phyloP scores from a whole-genome alignment of 2,888 invertebrate species.

The Abscondita cerata region DNA sequence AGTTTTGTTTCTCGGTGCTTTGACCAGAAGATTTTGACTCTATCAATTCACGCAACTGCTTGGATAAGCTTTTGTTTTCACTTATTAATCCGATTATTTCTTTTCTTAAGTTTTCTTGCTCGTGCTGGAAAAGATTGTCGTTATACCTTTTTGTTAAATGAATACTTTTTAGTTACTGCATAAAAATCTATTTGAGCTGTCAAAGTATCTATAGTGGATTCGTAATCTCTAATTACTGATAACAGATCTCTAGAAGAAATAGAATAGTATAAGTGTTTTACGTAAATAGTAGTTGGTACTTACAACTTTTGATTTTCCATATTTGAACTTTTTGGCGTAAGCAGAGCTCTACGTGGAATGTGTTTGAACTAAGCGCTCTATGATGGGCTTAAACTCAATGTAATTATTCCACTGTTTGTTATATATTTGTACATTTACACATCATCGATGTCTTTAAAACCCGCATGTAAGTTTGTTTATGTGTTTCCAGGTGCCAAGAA shows the following conservation, averaged over 20 bases:
- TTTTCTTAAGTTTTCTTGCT: conserved; percentile 48
- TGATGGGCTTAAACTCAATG: no score
- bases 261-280: not conserved
- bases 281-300: conserved; percentile 3
- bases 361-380: conserved; percentile 7
- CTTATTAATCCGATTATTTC: conserved; percentile 52
- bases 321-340: conserved; percentile 12
- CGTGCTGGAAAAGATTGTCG: conserved; percentile 45
- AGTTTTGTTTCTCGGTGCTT: conserved; percentile 40
- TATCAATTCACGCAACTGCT: conserved; percentile 41
- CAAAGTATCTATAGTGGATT: conserved; percentile 53
- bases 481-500: not conserved
- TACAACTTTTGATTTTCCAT: not conserved
- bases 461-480: not conserved
- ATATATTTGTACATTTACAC: no score
- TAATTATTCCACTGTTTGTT: no score
- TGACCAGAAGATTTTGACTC: conserved; percentile 27
- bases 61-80: conserved; percentile 54
- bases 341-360: conserved; percentile 14
- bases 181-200: conserved; percentile 63
- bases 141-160: not conserved
- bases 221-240: conserved; percentile 44
- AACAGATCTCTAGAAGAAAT: conserved; percentile 38
- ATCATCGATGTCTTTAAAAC: no score
- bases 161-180: conserved; percentile 55